phyloP scores from a whole-genome alignment of 2,888 invertebrate species.

The Clitarchus hookeri region DNA sequence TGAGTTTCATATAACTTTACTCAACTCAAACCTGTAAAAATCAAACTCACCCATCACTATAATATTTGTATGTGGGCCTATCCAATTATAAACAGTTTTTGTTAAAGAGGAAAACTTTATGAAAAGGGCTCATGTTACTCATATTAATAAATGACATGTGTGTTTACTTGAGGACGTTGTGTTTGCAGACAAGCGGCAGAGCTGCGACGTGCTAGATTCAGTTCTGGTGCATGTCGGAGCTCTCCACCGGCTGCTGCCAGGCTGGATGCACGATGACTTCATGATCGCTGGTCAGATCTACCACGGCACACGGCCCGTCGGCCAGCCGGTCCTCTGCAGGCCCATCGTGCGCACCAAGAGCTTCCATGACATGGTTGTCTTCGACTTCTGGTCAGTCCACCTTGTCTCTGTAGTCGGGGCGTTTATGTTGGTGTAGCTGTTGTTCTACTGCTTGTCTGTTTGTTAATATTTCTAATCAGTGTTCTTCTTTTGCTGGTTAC shows the following conservation, averaged over 20 bases:
- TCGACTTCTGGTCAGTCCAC: slow-evolving; percentile 77
- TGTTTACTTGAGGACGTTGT: slow-evolving; percentile 10
- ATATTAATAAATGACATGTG: background rate
- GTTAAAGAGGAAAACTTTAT: background rate
- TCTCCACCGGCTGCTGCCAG: slow-evolving; percentile 73
- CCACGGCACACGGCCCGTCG: slow-evolving; percentile 83
- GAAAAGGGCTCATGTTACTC: background rate
- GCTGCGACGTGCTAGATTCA: slow-evolving; percentile 73
- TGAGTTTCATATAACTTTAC: no score
- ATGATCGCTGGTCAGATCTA: slow-evolving; percentile 84
- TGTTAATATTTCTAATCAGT: no score
- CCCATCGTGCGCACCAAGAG: slow-evolving; percentile 69
- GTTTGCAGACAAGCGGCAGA: slow-evolving; percentile 66
- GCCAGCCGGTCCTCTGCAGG: slow-evolving; percentile 71
- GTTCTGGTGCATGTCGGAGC: slow-evolving; percentile 82
- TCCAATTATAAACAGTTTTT: no score
- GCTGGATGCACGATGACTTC: slow-evolving; percentile 86
- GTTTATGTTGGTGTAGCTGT: no score
- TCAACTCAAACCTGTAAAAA: no score
- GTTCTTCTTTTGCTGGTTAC: no score
- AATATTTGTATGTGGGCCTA: no score
- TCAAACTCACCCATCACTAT: no score
- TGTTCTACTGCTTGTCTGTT: no score
- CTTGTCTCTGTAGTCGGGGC: background rate
- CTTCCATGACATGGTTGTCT: slow-evolving; percentile 81